These are phyloP conservation scores for Enteromius unitaeniatus DNA, from an alignment of 2,797 vertebrate species.

Conservation along the genomic window DNA sequence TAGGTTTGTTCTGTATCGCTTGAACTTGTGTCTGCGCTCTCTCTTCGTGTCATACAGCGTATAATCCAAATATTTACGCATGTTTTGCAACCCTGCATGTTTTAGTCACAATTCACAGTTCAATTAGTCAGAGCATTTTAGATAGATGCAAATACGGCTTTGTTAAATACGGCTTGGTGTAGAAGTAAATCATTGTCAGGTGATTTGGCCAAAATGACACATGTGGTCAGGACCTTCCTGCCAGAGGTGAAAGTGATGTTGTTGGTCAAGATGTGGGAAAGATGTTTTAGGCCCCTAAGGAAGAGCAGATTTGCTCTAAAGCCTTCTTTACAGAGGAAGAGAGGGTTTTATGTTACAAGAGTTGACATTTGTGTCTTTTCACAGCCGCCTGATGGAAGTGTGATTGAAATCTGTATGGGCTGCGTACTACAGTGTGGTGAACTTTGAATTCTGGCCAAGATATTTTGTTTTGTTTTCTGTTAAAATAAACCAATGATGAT, in stretches of 20 bases:
- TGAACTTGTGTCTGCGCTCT: background rate
- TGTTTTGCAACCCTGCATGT: background rate
- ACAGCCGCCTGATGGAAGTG: background rate
- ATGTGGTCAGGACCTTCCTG: background rate
- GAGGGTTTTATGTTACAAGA: background rate
- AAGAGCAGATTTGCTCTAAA: background rate
- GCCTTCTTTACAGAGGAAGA: background rate
- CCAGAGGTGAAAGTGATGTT: background rate
- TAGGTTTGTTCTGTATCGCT: background rate
- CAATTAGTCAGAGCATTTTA: slow-evolving; percentile 4
- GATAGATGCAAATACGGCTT: background rate
- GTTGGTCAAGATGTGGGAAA: background rate
- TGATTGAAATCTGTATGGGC: background rate
- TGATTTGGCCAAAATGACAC: background rate
- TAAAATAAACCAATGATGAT: too few relatives aligned
- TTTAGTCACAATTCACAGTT: slow-evolving; percentile 3
- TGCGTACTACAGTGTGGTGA: background rate
- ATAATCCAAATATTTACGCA: background rate
- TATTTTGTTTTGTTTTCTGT: background rate
- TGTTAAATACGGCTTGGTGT: background rate
- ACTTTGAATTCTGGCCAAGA: background rate
- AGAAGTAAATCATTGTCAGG: background rate
- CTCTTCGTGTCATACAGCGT: background rate
- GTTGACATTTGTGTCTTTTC: background rate
- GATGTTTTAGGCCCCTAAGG: background rate